Evolutionary conservation across 2,888 invertebrate genomes (phyloP), one percentile per base, ranked within the genome.

Genomic region (Drosophila stalkeri): DNA sequence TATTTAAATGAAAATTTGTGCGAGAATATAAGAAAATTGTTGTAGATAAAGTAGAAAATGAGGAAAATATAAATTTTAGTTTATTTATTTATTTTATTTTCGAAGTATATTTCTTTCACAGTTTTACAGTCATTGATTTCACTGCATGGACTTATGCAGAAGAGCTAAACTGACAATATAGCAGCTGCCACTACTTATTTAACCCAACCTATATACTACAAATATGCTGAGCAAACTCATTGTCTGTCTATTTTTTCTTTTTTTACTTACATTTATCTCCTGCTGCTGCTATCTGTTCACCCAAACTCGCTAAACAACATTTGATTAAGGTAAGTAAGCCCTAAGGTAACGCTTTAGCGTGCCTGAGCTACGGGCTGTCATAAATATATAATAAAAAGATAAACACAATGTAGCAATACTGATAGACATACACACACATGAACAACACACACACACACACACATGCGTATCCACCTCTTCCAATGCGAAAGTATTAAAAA

Each of bases 341-440:
- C 31, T 5, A 12, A 31, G 56, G 31, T 23, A 27, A 9, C 20
- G 12, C n/a, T 59, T 64, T 46, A 14, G 16, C 11, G 7, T 2
- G 41, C 18, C 12, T 14, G 43, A 31, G n/a, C 11, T 31, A 14
- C 23, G n/a, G n/a, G 4, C 31, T 14, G 12, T 14, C 7, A 33
- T 51, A 37, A 52, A 37, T 33, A 52, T 37, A 8, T 52, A 31
- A 39, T 39, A 16, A 56, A 44, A 18, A 49, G 39, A 62, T 62
- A 43, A 65, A 43, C 3, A 49, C 33, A 51, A 12, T 8, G 14
- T 23, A 1, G 23, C 23, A 2, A 41, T 16, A 7, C 16, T n/a
- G 37, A 8, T 37, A 18, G 2, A 33, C 9, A 20, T n/a, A n/a
- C 55, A 14, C 20, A 23, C n/a, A 12, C 16, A 47, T 27, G 27